A percentile compares a stretch with the other conserved stretches of the same genome.
Evolutionary conservation across 2,113 vertebrate genomes (phyloP).

Genomic region (Uria lomvia): DNA sequence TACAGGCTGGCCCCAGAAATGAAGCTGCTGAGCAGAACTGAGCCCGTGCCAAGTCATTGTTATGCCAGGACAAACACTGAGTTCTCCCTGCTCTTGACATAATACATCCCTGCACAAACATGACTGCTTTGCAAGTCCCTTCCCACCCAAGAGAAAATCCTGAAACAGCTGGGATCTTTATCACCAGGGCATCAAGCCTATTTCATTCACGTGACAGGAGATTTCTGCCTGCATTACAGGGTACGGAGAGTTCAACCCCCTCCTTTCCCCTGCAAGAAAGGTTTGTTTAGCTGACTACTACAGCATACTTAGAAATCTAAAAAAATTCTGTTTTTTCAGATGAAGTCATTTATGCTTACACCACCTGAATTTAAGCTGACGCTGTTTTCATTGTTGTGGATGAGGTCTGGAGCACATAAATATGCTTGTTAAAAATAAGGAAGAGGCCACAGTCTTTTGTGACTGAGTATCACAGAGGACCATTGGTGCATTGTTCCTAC

Average conservation of each 20-base stretch:
- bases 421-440: neutral
- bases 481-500: neutral
- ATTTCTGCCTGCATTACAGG: neutral
- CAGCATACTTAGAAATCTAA: neutral
- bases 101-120: neutral
- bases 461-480: neutral
- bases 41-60: conserved; percentile 5
- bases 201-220: neutral
- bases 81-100: neutral
- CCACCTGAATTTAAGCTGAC: neutral
- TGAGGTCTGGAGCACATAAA: neutral
- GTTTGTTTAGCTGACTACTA: neutral
- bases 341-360: neutral
- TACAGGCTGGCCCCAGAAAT: conserved; percentile 2
- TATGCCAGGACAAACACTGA: neutral
- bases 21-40: neutral
- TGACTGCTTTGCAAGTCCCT: neutral
- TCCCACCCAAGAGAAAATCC: neutral
- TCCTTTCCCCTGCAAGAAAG: neutral
- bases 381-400: neutral
- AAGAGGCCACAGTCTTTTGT: neutral
- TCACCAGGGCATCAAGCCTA: neutral
- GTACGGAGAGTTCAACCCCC: neutral
- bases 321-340: neutral
- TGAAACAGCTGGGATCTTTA: neutral